Conservation (phyloP, 2,113 vertebrate genomes). For the Phylloscopus trochiloides region DNA sequence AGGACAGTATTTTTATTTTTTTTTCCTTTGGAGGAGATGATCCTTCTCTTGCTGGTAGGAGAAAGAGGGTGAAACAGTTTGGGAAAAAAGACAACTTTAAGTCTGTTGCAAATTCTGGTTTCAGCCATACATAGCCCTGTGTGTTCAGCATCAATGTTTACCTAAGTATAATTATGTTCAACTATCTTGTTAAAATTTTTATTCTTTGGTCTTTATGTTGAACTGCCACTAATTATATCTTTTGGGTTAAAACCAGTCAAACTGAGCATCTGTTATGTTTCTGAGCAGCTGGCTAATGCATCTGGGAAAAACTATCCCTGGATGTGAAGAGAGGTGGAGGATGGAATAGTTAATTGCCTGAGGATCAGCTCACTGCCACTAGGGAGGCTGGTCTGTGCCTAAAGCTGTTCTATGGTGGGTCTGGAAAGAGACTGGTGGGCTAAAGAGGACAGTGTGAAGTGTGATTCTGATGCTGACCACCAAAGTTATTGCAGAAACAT, state of each 20-base stretch:
- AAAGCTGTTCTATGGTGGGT: not conserved
- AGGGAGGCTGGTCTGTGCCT: not conserved
- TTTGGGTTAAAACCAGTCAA: conserved; percentile 35
- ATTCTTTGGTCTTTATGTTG: conserved; percentile 1
- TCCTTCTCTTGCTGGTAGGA: not conserved
- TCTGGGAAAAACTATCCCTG: not conserved
- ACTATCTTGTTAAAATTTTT: not conserved
- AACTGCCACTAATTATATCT: not conserved
- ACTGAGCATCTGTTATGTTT: conserved; percentile 15
- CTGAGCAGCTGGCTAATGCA: conserved; percentile 18
- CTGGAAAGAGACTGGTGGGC: not conserved
- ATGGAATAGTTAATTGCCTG: not conserved
- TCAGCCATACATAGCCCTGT: not conserved
- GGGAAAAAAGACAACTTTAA: not conserved
- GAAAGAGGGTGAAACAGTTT: not conserved
- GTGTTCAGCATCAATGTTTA: not conserved
- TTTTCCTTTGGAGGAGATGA: not conserved
- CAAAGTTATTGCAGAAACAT: not conserved
- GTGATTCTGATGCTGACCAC: not conserved
- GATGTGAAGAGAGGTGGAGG: not conserved
- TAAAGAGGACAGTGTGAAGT: not conserved
- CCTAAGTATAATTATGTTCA: not conserved
- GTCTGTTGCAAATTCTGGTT: not conserved
- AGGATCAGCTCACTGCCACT: not conserved
- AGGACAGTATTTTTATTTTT: not conserved